Percentiles rank a stretch among this genome's conserved stretches.
Conservation (phyloP, 2,113 vertebrate genomes). For the Hippoglossus stenolepis region DNA sequence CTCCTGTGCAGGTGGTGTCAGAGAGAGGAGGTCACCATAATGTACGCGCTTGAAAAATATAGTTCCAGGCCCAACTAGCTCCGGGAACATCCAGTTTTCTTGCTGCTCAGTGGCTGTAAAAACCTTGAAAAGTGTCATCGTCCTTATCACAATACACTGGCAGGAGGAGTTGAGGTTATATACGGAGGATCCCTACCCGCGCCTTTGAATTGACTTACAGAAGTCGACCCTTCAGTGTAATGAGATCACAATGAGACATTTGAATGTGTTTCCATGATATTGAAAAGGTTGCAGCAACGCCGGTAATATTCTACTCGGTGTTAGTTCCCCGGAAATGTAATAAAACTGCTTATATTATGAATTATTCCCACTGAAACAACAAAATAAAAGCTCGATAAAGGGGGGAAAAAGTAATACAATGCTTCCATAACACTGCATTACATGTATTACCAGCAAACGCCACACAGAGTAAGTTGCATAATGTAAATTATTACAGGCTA, state of each 20-base stretch:
- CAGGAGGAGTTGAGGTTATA: constrained; percentile 17
- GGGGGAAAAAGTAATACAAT: background rate
- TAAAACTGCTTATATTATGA: constrained; percentile 29
- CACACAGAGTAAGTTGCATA: constrained; percentile 17
- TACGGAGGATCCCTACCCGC: background rate
- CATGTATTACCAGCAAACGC: constrained; percentile 3
- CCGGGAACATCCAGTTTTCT: constrained; percentile 13
- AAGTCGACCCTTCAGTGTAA: constrained; percentile 10
- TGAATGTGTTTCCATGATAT: background rate
- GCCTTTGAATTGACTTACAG: constrained; percentile 8
- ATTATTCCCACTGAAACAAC: constrained; percentile 12
- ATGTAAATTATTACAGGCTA: constrained; percentile 5
- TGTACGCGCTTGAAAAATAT: constrained; percentile 17
- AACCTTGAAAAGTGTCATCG: background rate
- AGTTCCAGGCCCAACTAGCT: constrained; percentile 27
- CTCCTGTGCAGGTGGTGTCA: constrained; percentile 25
- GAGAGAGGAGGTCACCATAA: constrained; percentile 35
- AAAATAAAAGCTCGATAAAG: background rate
- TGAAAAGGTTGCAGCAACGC: background rate
- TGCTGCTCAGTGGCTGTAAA: constrained; percentile 6
- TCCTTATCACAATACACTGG: constrained; percentile 1
- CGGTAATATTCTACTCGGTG: background rate
- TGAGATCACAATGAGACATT: constrained; percentile 21
- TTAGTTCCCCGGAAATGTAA: constrained; percentile 24
- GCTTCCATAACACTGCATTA: background rate